These are phyloP conservation scores for Agrilus mali DNA, from an alignment of 2,888 invertebrate genomes.

Conservation along the genomic window DNA sequence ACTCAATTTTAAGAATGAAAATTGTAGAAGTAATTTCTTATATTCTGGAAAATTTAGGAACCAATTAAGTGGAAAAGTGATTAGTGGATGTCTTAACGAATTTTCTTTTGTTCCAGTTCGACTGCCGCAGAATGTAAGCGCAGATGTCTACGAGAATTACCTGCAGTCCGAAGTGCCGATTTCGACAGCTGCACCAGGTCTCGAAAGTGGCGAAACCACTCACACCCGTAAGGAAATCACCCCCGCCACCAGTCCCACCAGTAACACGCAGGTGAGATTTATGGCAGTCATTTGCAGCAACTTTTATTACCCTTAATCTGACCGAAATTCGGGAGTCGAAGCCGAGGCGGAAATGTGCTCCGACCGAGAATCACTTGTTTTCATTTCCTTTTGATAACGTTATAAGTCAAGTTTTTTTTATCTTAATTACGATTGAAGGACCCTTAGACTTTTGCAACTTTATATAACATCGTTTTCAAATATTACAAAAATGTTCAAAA, in stretches of 20 bases:
- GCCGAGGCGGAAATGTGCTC: background rate
- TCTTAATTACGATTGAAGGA: too few relatives aligned
- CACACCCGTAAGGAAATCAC: constrained; percentile 42
- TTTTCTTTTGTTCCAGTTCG: constrained; percentile 32
- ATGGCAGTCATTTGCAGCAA: constrained; percentile 31
- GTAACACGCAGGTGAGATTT: constrained; percentile 30
- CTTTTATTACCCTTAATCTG: background rate
- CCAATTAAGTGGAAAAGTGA: too few relatives aligned
- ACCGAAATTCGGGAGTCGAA: background rate
- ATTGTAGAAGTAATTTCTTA: too few relatives aligned
- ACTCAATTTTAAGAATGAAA: too few relatives aligned
- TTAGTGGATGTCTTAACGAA: too few relatives aligned
- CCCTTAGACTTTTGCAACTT: too few relatives aligned
- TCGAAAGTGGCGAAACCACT: constrained; percentile 35
- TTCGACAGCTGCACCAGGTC: constrained; percentile 29
- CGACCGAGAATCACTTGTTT: constrained; percentile 3
- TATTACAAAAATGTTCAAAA: too few relatives aligned
- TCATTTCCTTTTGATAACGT: too few relatives aligned
- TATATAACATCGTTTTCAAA: too few relatives aligned
- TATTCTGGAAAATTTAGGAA: too few relatives aligned
- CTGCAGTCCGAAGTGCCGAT: constrained; percentile 35
- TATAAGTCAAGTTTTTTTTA: too few relatives aligned
- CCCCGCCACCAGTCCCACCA: constrained; percentile 45
- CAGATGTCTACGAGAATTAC: constrained; percentile 47
- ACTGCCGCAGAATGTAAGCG: constrained; percentile 46